phyloP scores from a whole-genome alignment of 2,888 invertebrate genomes.

The Liodrosophila aerea region DNA sequence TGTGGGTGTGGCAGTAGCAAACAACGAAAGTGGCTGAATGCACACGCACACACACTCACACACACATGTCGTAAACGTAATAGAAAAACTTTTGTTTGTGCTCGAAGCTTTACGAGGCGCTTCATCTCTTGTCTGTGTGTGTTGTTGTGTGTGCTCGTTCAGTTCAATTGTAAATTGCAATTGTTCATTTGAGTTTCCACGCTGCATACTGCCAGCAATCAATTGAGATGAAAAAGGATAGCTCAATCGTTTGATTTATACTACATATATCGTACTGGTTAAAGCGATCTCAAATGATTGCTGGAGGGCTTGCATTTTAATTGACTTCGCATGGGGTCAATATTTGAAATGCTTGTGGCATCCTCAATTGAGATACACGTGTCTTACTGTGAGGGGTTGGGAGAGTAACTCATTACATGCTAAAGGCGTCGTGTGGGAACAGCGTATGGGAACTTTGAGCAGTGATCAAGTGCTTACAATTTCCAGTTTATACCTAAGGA shows the following conservation, averaged over 20 bases:
- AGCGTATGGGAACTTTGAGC: no score
- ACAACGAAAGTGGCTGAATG: background rate
- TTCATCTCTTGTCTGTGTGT: constrained; percentile 1
- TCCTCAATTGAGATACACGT: constrained; percentile 39
- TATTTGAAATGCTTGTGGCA: constrained; percentile 33
- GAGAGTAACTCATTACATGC: constrained; percentile 34
- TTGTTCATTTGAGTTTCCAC: constrained; percentile 35
- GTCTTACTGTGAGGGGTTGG: constrained; percentile 8
- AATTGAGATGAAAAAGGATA: constrained; percentile 53
- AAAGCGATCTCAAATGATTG: constrained; percentile 1
- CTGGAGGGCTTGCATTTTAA: constrained; percentile 48
- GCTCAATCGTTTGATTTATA: constrained; percentile 59
- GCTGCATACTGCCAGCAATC: constrained; percentile 41
- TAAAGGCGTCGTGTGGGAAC: background rate
- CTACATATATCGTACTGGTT: constrained; percentile 20
- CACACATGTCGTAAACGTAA: constrained; percentile 47
- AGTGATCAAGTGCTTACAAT: no score
- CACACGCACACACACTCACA: constrained; percentile 1
- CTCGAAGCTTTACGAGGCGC: constrained; percentile 23
- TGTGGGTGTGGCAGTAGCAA: background rate
- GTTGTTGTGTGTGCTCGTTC: constrained; percentile 10
- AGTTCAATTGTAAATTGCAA: constrained; percentile 31
- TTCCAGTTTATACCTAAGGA: constrained; percentile 1
- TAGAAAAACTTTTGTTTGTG: constrained; percentile 22
- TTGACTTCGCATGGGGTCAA: constrained; percentile 54